Conservation (phyloP, 2,888 invertebrate genomes). For the Euzophera pinguis region DNA sequence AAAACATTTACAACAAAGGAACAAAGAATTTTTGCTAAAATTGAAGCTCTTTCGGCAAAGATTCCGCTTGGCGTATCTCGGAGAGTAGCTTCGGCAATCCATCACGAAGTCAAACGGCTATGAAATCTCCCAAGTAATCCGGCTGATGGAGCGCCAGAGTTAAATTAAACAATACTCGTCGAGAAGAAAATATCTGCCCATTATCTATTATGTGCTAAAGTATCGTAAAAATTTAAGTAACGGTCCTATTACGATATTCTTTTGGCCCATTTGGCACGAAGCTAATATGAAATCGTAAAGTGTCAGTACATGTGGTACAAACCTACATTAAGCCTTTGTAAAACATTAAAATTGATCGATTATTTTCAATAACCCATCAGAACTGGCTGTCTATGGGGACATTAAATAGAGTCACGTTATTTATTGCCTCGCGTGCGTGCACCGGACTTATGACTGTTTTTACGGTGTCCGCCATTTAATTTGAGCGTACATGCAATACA, state of each 20-base stretch:
- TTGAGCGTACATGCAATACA: conserved; percentile 64
- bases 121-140: conserved; percentile 44
- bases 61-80: not conserved
- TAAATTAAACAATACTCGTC: not conserved
- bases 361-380: conserved; percentile 48
- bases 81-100: conserved; percentile 30
- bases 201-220: not conserved
- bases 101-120: conserved; percentile 51
- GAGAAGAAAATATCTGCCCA: not conserved
- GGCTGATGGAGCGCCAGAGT: conserved; percentile 24
- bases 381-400: conserved; percentile 36
- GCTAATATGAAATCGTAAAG: not conserved
- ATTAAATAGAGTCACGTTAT: conserved; percentile 52
- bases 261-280: not conserved
- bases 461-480: conserved; percentile 67
- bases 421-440: conserved; percentile 62
- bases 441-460: conserved; percentile 56
- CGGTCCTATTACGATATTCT: too few relatives aligned
- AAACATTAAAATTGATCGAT: conserved; percentile 30
- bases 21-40: too few relatives aligned
- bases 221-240: too few relatives aligned
- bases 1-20: too few relatives aligned
- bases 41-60: not conserved
- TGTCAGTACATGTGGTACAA: too few relatives aligned
- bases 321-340: conserved; percentile 13